Base-by-base conservation (phyloP, 64 coral and sea anemone species). In the Hydrozoanthus tunicans region DNA sequence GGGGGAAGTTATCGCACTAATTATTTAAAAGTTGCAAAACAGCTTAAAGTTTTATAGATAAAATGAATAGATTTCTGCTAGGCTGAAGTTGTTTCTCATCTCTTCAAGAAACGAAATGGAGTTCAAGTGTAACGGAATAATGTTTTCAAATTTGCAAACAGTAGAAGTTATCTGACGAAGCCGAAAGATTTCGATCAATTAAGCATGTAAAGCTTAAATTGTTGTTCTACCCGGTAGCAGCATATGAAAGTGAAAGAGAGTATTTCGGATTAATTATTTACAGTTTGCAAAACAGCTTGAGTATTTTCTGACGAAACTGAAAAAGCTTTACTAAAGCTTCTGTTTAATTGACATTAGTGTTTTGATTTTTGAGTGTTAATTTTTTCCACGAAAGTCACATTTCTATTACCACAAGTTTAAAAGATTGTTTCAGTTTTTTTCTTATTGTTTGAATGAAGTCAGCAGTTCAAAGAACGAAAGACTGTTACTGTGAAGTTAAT, bases 181-280 rank as follows among this genome's bases (percentile, higher is more conserved):
- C 32, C 32, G 32, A 43, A 43, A 43, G 32, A 43, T 43, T 43
- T 43, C 32, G 32, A 43, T 43, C 32, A 43, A 43, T 43, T 43
- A 43, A 43, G 32, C 32, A 43, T 43, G 32, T 43, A 43, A 43
- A 43, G 32, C 32, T 43, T 43, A 43, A 43, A 43, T 43, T 43
- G 32, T 43, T 43, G 4, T 76, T 76, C 12, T 12, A 0, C 52
- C 72, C 52, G 10, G 23, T 52, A 51, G 53, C 24, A 76, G 13
- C 27, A 32, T 12, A 5, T 53, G 11, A 7, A 53, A 13, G 27
- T 43, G 27, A 4, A 12, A 5, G 72, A 76, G 32, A 12, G 53
- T 43, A 0, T 52, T 86, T 26, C 24, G 61, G 24, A 88, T 88
- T 17, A 88, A 75, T 60, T 88, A 73, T 88, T 75, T 59, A 88